Evolutionary conservation across 1,140 invertebrate genomes (phyloP).

Genomic region (Saccostrea echinata): DNA sequence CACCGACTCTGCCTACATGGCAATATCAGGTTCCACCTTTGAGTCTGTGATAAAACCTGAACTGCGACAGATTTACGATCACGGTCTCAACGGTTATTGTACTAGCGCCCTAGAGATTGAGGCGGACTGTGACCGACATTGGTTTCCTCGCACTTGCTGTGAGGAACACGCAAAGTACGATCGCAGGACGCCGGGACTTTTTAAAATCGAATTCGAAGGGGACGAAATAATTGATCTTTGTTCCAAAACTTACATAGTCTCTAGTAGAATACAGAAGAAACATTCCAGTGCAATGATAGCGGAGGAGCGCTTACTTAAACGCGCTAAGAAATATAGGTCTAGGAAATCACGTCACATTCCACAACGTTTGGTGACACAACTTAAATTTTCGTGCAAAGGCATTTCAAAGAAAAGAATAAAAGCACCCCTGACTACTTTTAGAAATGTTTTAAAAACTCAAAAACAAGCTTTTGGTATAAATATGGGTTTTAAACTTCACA

Average conservation of each 20-base stretch:
- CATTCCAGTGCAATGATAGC: background rate
- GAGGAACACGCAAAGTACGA: slow-evolving; percentile 31
- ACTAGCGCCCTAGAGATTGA: background rate
- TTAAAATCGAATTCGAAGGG: slow-evolving; percentile 45
- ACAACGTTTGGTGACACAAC: too few relatives aligned
- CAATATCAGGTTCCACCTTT: slow-evolving; percentile 21
- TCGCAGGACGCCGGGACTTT: slow-evolving; percentile 39
- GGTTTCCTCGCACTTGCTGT: slow-evolving; percentile 55
- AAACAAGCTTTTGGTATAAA: background rate
- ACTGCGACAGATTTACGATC: slow-evolving; percentile 16
- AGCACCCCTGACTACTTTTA: slow-evolving; percentile 43
- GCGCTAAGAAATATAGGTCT: background rate
- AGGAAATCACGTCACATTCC: background rate
- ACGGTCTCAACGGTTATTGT: slow-evolving; percentile 6
- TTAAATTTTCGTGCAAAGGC: slow-evolving; percentile 52
- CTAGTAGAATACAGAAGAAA: background rate
- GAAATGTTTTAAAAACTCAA: slow-evolving; percentile 46
- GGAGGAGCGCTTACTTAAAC: background rate
- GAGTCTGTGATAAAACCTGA: slow-evolving; percentile 45
- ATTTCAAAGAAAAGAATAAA: slow-evolving; percentile 29
- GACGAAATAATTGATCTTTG: background rate
- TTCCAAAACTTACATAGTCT: slow-evolving; percentile 45
- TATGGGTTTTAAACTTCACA: slow-evolving; percentile 34
- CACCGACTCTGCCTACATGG: slow-evolving; percentile 60
- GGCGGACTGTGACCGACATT: slow-evolving; percentile 13